Evolutionary conservation across 2,113 vertebrate species (phyloP).

Genomic region (Cathartes aura): DNA sequence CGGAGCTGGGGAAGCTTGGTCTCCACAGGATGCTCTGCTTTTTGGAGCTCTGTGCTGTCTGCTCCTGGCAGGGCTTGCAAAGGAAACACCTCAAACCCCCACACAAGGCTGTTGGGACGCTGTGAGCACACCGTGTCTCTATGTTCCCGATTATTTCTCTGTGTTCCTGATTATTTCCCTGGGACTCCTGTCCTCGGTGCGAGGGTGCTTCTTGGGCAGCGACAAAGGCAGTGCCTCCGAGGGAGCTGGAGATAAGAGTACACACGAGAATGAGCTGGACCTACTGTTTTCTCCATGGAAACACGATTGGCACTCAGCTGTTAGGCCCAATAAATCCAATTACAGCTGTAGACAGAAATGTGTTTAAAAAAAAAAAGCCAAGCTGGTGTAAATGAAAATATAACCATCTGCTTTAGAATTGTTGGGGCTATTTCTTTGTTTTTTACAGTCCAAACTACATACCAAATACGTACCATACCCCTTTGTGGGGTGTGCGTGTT

Average conservation of each 20-base stretch:
- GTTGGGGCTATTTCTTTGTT: neutral
- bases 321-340: conserved; percentile 3
- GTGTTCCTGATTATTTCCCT: neutral
- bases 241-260: neutral
- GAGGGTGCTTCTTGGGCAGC: neutral
- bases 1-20: neutral
- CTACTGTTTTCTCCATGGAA: conserved; percentile 51
- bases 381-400: neutral
- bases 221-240: neutral
- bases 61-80: neutral
- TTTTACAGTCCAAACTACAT: neutral
- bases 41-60: neutral
- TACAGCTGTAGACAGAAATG: neutral
- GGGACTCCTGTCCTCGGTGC: neutral
- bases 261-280: neutral
- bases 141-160: neutral
- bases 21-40: neutral
- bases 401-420: neutral
- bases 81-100: rapidly evolving
- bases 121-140: neutral
- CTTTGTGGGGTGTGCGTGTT: neutral
- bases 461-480: neutral
- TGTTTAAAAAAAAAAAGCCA: neutral
- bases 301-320: neutral
- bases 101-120: neutral